Evolutionary conservation across 1,140 invertebrate genomes (phyloP).

Genomic region (Zaprionus gabonicus): DNA sequence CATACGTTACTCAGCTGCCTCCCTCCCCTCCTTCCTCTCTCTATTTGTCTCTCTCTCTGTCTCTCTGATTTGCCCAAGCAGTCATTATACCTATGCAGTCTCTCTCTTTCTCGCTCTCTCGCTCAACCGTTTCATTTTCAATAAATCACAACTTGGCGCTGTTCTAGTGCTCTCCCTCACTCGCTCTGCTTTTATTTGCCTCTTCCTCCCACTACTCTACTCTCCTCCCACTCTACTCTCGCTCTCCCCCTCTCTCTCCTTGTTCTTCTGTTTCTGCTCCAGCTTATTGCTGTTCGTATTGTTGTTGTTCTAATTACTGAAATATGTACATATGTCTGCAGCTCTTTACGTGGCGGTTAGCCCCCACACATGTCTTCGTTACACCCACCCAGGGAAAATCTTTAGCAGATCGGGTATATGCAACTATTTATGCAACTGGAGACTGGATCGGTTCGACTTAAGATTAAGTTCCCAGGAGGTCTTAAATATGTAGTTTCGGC

Average conservation of each 20-base stretch:
- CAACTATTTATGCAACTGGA: not conserved
- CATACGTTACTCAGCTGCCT: conserved; percentile 2
- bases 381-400: conserved; percentile 45
- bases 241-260: no score
- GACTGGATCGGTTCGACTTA: no score
- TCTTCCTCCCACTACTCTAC: not conserved
- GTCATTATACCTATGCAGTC: no score
- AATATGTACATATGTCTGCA: conserved; percentile 17
- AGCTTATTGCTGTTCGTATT: conserved; percentile 18
- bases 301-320: conserved; percentile 64
- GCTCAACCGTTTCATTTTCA: conserved; percentile 75
- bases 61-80: no score
- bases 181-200: not conserved
- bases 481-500: no score
- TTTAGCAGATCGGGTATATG: not conserved
- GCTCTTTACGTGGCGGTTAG: conserved; percentile 41
- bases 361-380: conserved; percentile 55
- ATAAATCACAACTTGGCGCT: conserved; percentile 67
- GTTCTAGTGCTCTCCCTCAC: conserved; percentile 44
- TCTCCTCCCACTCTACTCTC: not conserved
- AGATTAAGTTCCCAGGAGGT: no score
- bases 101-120: not conserved
- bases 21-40: not conserved
- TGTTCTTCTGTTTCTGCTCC: not conserved
- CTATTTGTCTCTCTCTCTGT: not conserved